Conservation (phyloP, 2,888 invertebrate species). For the Heliconius hortense region DNA sequence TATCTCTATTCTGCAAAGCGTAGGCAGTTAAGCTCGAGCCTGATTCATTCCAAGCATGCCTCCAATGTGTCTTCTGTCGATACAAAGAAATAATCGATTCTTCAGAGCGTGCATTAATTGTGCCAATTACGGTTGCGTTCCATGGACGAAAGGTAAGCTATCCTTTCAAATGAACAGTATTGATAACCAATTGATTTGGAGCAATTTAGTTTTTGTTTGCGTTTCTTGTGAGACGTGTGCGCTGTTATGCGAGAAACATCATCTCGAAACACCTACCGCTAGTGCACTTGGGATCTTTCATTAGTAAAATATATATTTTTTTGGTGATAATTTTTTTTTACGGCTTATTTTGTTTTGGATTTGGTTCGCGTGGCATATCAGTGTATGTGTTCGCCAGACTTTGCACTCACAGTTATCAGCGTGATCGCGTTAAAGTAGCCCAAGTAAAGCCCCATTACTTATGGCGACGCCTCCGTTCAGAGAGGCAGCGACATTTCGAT, state of each 20-base stretch:
- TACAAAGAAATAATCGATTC: conserved; percentile 69
- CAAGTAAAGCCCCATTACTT: conserved; percentile 59
- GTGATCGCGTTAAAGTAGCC: conserved; percentile 46
- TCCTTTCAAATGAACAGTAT: conserved; percentile 75
- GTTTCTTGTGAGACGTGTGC: conserved; percentile 48
- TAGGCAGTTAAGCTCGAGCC: conserved; percentile 52
- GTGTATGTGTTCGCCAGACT: conserved; percentile 30
- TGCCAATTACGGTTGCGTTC: conserved; percentile 67
- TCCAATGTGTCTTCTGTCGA: conserved; percentile 63
- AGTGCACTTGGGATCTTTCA: conserved; percentile 41
- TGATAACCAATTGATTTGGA: conserved; percentile 76
- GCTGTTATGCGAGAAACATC: conserved; percentile 46
- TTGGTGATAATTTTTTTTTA: neutral
- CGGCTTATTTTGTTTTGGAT: neutral
- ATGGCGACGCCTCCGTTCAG: conserved; percentile 61
- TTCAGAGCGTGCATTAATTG: conserved; percentile 65
- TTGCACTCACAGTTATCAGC: conserved; percentile 42
- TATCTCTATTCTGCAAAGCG: conserved; percentile 56
- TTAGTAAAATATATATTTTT: neutral
- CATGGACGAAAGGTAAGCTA: conserved; percentile 57
- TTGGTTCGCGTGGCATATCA: neutral
- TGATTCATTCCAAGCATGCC: conserved; percentile 62
- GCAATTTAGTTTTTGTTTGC: conserved; percentile 64
- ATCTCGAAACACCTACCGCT: conserved; percentile 39
- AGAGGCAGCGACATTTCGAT: conserved; percentile 65